Evolutionary conservation across 2,888 invertebrate genomes (phyloP).

Genomic region (Meganola albula): DNA sequence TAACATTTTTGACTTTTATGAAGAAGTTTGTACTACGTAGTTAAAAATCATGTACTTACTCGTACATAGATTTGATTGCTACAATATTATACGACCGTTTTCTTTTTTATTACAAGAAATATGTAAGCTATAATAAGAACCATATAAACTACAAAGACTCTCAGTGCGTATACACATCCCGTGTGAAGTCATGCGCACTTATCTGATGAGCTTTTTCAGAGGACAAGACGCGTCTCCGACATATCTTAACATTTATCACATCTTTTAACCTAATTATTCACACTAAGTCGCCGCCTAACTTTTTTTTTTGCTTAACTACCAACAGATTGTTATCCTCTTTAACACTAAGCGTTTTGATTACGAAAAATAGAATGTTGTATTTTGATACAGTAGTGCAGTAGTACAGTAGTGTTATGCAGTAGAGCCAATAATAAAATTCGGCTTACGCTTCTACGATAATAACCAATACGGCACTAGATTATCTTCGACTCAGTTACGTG

Average conservation of each 20-base stretch:
- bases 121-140: conserved; percentile 30
- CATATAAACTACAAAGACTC: conserved; percentile 18
- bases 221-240: conserved; percentile 12
- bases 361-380: too few species aligned
- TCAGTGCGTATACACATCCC: conserved; percentile 21
- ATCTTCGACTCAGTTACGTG: conserved; percentile 40
- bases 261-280: conserved; percentile 4
- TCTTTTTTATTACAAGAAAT: conserved; percentile 14
- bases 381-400: too few species aligned
- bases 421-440: too few species aligned
- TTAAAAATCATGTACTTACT: neutral
- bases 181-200: conserved; percentile 45
- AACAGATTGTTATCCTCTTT: too few species aligned
- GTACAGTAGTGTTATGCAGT: too few species aligned
- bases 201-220: conserved; percentile 42
- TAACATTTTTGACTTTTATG: conserved; percentile 9
- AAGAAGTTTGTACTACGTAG: conserved; percentile 1
- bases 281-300: too few species aligned
- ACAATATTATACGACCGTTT: neutral
- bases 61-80: neutral
- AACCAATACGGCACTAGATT: conserved; percentile 46
- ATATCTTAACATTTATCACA: conserved; percentile 1
- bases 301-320: conserved; percentile 7
- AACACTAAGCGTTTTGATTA: too few species aligned
- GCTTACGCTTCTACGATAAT: too few species aligned